Conservation (phyloP, 2,888 invertebrate species). For the Cephus sareptanus region DNA sequence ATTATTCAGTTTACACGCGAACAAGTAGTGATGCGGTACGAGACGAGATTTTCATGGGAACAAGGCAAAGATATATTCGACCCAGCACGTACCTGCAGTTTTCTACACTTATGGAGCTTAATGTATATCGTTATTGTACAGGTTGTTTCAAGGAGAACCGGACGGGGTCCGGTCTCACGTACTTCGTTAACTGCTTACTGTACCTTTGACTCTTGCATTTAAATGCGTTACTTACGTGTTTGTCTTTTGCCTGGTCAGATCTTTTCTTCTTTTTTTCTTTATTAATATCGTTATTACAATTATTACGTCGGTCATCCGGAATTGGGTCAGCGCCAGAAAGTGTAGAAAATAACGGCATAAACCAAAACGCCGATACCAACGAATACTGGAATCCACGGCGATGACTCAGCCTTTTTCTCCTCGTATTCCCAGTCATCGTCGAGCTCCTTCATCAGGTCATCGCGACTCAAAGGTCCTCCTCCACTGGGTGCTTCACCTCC, state of each 20-base stretch:
- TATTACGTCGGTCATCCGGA: not conserved
- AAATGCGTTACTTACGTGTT: not conserved
- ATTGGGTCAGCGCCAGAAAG: constrained; percentile 5
- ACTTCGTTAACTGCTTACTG: not conserved
- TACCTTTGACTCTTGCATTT: not conserved
- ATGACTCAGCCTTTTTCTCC: constrained; percentile 31
- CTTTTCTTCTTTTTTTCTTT: not conserved
- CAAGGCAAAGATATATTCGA: not conserved
- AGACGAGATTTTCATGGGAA: no score
- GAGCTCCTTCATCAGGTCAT: constrained; percentile 18
- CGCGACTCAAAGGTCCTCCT: not conserved
- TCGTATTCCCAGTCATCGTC: constrained; percentile 49
- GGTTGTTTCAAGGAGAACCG: not conserved
- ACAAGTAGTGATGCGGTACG: no score
- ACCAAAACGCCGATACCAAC: constrained; percentile 31
- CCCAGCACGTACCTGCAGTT: not conserved
- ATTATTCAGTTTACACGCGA: not conserved
- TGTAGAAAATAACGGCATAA: constrained; percentile 47
- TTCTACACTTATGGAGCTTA: not conserved
- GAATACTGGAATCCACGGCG: constrained; percentile 28
- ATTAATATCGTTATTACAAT: not conserved
- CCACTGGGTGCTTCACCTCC: not conserved
- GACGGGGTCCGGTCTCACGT: not conserved
- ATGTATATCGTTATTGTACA: not conserved
- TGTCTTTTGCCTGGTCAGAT: not conserved